Evolutionary conservation across 2,888 invertebrate species (phyloP).

Genomic region (Lomographa bimaculata): DNA sequence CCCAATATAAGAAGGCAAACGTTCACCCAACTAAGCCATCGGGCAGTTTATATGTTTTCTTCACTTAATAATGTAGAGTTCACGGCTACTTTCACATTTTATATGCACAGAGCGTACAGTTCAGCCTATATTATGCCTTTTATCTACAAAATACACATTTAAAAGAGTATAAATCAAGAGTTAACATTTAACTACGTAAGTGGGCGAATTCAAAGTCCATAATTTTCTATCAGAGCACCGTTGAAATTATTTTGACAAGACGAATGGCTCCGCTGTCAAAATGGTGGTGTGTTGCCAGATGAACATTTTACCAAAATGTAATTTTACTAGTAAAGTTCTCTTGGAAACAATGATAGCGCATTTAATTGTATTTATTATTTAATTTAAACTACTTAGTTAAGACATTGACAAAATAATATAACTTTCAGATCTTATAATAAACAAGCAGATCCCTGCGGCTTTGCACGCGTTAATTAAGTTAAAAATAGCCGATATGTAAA

Average conservation of each 20-base stretch:
- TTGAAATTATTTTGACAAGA: slow-evolving; percentile 49
- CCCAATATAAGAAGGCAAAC: too few species aligned
- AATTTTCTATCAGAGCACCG: slow-evolving; percentile 37
- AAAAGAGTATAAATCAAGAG: slow-evolving; percentile 31
- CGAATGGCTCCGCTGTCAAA: slow-evolving; percentile 34
- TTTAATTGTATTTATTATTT: too few species aligned
- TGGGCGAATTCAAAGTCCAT: slow-evolving; percentile 32
- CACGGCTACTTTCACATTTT: slow-evolving; percentile 15
- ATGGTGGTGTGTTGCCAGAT: slow-evolving; percentile 16
- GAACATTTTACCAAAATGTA: neutral
- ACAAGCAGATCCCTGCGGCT: too few species aligned
- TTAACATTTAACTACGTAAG: slow-evolving; percentile 23
- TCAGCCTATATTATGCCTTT: slow-evolving; percentile 12
- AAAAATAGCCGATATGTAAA: too few species aligned
- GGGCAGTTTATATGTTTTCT: too few species aligned
- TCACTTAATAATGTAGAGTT: slow-evolving; percentile 15
- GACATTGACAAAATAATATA: too few species aligned
- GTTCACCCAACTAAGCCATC: too few species aligned
- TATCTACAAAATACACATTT: slow-evolving; percentile 27
- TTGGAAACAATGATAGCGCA: too few species aligned
- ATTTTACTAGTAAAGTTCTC: too few species aligned
- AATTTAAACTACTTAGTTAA: too few species aligned
- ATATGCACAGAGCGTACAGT: slow-evolving; percentile 18
- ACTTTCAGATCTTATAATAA: too few species aligned
- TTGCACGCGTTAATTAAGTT: too few species aligned